Evolutionary conservation across 2,888 invertebrate species (phyloP).

Genomic region (Pollenia angustigena): DNA sequence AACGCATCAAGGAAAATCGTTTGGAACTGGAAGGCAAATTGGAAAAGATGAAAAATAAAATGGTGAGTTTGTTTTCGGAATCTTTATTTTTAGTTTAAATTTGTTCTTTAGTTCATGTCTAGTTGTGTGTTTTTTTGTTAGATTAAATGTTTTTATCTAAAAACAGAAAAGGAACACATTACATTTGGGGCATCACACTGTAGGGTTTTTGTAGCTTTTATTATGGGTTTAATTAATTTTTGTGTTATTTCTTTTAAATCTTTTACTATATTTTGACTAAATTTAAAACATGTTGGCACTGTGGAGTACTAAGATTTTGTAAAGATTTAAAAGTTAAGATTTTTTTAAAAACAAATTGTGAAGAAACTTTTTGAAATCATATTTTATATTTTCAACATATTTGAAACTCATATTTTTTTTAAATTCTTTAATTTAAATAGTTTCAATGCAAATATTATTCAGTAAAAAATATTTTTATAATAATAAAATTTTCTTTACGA

Average conservation of each 20-base stretch:
- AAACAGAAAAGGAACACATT: background rate
- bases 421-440: no score
- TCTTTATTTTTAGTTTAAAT: constrained; percentile 2
- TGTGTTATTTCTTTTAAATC: background rate
- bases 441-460: no score
- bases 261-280: background rate
- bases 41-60: constrained; percentile 91
- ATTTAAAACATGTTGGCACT: constrained; percentile 27
- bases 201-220: constrained; percentile 30
- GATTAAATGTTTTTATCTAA: constrained; percentile 16
- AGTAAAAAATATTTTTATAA: no score
- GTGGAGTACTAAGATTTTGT: constrained; percentile 2
- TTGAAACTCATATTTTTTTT: no score
- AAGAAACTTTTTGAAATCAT: no score
- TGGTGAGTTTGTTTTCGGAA: constrained; percentile 87
- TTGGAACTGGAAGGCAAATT: constrained; percentile 90
- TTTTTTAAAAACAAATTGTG: background rate
- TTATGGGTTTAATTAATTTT: constrained; percentile 9
- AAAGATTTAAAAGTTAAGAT: background rate
- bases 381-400: no score
- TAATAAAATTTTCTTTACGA: no score
- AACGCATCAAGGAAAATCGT: constrained; percentile 82
- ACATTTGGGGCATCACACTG: constrained; percentile 74
- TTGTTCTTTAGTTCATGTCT: constrained; percentile 7
- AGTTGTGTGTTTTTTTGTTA: constrained; percentile 50